Base-by-base conservation (phyloP, 2,797 vertebrate genomes). In the Paramormyrops hopkinsi region DNA sequence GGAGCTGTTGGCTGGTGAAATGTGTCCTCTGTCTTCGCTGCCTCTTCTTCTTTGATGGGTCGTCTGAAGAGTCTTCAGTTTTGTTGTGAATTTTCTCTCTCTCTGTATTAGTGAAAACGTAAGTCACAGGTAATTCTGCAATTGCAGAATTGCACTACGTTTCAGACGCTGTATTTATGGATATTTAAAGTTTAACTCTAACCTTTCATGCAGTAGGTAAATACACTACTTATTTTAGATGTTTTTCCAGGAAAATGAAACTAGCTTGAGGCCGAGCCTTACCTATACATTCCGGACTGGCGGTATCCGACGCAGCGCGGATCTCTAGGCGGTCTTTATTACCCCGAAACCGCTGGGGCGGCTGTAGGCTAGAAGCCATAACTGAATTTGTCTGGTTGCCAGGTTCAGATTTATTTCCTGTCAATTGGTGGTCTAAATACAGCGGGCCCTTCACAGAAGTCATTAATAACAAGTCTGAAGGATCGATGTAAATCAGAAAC, bases 391-490 rank as follows among this genome's bases (percentile, higher is more conserved):
- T 95, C 94, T 95, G 96, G 90, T 95, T 95, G 25, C 93, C 93
- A 92, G 94, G 96, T 92, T 95, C 93, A 89, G 96, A 95, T 95
- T 98, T 98, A 96, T 94, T 97, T 95, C 97, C 97, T 91, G 96
- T 93, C 90, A 97, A 93, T 92, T 96, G 97, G 54, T 94, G 96
- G 93, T 98, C 97, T 96, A 95, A 93, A 94, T 95, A 97, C 95
- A 98, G 95, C 91, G 97, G 96, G 93, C 97, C 97, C 97, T 97
- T 98, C 97, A 98, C 97, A 96, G 97, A 98, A 97, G 95, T 98
- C 97, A 98, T 98, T 91, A 95, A 95, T 92, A 89, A 92, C 90
- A 93, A 90, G 92, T 19, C 88, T 90, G 90, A 87, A 65, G 54
- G 33, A 37, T 56, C 4, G 14, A 41, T 25, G 33, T 22, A 41